phyloP scores from a whole-genome alignment of 1,140 invertebrate genomes.

The Ceratosolen fusciceps region DNA sequence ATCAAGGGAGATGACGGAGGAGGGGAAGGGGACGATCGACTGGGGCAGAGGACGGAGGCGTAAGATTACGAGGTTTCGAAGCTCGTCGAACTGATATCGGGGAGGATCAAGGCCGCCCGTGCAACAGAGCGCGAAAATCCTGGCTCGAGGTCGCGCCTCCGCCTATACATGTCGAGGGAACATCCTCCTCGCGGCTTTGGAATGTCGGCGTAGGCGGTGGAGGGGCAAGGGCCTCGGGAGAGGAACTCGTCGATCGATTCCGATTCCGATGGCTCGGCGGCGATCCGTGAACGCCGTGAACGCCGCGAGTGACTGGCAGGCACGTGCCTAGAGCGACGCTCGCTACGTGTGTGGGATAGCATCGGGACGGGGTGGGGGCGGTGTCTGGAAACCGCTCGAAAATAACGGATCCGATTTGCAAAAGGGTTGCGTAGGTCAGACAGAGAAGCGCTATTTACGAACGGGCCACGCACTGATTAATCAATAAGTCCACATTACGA shows the following conservation, averaged over 20 bases:
- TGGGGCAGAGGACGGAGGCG: neutral
- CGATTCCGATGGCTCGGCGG: neutral
- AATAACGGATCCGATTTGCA: too few relatives aligned
- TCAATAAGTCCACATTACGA: too few relatives aligned
- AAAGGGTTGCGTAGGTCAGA: too few relatives aligned
- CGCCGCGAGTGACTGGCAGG: neutral
- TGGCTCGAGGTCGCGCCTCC: neutral
- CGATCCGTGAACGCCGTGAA: too few relatives aligned
- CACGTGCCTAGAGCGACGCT: too few relatives aligned
- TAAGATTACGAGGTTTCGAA: neutral
- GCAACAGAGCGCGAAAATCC: neutral
- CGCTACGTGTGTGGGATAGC: neutral
- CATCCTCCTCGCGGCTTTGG: neutral
- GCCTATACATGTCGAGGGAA: neutral
- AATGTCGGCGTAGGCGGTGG: too few relatives aligned
- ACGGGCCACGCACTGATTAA: too few relatives aligned
- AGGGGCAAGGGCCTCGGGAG: too few relatives aligned
- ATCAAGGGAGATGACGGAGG: slow-evolving; percentile 3
- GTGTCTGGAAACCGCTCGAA: too few relatives aligned
- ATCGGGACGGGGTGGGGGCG: too few relatives aligned
- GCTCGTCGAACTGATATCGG: slow-evolving; percentile 7
- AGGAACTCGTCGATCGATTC: neutral
- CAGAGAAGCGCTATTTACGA: too few relatives aligned
- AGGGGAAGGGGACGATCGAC: neutral
- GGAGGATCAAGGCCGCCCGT: neutral